Evolutionary conservation across 2,113 vertebrate species (phyloP).

Genomic region (Pandion haliaetus): DNA sequence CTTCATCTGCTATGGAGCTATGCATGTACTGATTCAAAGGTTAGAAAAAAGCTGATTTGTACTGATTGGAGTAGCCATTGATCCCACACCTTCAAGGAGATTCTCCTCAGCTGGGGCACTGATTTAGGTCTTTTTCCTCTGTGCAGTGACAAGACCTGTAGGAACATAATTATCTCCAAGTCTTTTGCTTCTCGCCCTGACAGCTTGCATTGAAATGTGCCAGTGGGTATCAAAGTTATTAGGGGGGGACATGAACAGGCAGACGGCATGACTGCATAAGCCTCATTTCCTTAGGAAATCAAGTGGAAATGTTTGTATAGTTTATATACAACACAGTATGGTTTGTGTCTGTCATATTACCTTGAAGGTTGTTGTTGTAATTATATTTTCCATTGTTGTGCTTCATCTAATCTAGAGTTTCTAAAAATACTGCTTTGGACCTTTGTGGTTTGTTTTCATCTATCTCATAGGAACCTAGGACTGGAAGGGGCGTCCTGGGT

Average conservation of each 20-base stretch:
- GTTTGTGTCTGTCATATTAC: neutral
- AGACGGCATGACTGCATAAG: neutral
- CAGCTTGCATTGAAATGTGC: neutral
- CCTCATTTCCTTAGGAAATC: slow-evolving; percentile 48
- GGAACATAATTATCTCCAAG: slow-evolving; percentile 9
- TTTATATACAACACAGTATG: neutral
- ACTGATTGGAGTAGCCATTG: neutral
- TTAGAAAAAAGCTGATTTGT: neutral
- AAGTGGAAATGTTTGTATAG: slow-evolving; percentile 37
- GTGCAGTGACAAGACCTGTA: neutral
- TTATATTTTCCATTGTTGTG: slow-evolving; percentile 10
- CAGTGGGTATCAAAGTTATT: neutral
- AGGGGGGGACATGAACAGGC: neutral
- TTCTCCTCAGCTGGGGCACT: neutral
- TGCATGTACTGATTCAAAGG: rapidly evolving
- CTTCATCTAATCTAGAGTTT: slow-evolving; percentile 39
- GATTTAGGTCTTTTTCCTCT: neutral
- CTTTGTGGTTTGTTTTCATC: slow-evolving; percentile 47
- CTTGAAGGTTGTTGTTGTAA: neutral
- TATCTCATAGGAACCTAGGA: slow-evolving; percentile 9
- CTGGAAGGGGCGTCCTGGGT: slow-evolving; percentile 21
- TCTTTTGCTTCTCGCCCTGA: slow-evolving; percentile 14
- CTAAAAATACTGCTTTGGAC: slow-evolving; percentile 45
- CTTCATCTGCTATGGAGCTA: neutral
- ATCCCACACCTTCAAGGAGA: neutral